A percentile compares a stretch with the other conserved stretches of the same genome.
Conservation (phyloP, 2,888 invertebrate species). For the Phorcus lineatus region DNA sequence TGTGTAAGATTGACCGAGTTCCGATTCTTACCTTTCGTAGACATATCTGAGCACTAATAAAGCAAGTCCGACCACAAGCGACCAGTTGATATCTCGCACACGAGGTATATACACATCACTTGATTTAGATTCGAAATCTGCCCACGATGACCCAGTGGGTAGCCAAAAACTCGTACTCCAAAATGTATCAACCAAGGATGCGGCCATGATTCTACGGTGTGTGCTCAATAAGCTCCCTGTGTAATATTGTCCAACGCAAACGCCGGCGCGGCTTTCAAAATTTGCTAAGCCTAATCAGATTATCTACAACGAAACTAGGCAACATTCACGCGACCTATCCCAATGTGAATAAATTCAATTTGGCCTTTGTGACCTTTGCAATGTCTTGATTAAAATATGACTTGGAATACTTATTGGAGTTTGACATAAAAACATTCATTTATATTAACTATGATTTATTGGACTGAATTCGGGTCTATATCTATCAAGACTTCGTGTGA, state of each 20-base stretch:
- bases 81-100: conserved; percentile 44
- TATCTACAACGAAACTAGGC: no score
- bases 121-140: conserved; percentile 6
- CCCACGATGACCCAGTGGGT: not conserved
- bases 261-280: no score
- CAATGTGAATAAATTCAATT: no score
- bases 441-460: no score
- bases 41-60: conserved; percentile 85
- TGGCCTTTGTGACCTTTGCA: no score
- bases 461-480: no score
- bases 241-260: not conserved
- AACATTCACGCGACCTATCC: no score
- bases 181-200: not conserved
- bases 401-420: no score
- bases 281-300: no score
- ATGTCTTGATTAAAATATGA: no score
- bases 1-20: not conserved
- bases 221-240: not conserved
- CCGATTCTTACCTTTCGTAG: conserved; percentile 86
- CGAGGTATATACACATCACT: conserved; percentile 32
- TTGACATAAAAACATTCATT: no score
- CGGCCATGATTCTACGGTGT: conserved; percentile 14
- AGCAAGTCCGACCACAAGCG: conserved; percentile 83
- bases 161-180: conserved; percentile 23
- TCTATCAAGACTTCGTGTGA: no score